phyloP scores from a whole-genome alignment of 2,888 invertebrate genomes.

The Therioaphis trifolii region DNA sequence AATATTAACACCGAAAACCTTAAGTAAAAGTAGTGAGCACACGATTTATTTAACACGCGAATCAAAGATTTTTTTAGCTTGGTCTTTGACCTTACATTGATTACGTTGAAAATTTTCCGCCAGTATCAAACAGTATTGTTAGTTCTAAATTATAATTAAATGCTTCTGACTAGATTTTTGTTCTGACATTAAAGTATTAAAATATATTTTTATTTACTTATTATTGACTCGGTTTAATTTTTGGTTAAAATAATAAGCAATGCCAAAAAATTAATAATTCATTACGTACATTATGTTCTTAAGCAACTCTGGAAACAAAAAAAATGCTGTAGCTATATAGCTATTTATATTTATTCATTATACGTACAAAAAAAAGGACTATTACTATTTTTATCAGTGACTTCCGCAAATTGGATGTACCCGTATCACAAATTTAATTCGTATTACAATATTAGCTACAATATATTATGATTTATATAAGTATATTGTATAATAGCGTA shows the following conservation, averaged over 20 bases:
- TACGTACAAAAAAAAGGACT: neutral
- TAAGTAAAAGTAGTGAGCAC: neutral
- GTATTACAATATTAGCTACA: neutral
- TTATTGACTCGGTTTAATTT: too few relatives aligned
- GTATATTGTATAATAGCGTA: neutral
- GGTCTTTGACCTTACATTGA: constrained; percentile 54
- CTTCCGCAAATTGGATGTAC: constrained; percentile 8
- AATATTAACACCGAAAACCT: constrained; percentile 29
- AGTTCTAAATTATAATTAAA: neutral
- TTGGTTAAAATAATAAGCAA: too few relatives aligned
- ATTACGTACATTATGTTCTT: too few relatives aligned
- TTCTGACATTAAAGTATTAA: neutral
- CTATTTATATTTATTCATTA: too few relatives aligned
- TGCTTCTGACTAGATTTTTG: neutral
- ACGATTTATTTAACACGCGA: constrained; percentile 51
- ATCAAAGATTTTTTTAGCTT: constrained; percentile 40
- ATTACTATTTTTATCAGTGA: constrained; percentile 34
- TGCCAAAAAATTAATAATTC: too few relatives aligned
- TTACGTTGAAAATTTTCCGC: constrained; percentile 37
- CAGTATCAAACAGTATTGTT: neutral
- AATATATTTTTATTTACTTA: neutral
- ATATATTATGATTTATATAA: neutral
- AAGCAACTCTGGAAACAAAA: too few relatives aligned
- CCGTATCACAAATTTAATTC: neutral
- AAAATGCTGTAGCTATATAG: too few relatives aligned